A percentile compares a stretch with the other conserved stretches of the same genome.
phyloP scores from a whole-genome alignment of 1,140 invertebrate genomes.

The Vollenhovia emeryi region DNA sequence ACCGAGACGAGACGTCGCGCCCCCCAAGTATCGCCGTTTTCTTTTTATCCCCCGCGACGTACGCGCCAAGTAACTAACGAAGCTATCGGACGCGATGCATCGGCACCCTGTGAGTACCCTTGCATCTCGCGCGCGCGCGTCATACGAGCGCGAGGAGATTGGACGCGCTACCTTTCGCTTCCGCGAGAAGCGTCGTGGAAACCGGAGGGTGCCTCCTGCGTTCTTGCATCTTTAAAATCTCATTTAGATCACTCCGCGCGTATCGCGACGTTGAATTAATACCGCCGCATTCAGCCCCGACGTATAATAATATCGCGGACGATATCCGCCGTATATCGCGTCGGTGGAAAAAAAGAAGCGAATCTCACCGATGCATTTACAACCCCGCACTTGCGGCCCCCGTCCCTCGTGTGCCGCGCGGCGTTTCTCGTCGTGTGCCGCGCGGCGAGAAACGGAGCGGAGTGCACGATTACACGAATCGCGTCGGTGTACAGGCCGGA shows the following conservation, averaged over 20 bases:
- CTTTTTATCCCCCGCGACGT: neutral
- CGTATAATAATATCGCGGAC: neutral
- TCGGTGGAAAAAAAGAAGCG: neutral
- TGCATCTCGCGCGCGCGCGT: neutral
- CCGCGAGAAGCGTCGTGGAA: neutral
- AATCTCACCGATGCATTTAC: conserved; percentile 35
- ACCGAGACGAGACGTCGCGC: conserved; percentile 32
- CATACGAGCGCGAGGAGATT: neutral
- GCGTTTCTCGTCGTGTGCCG: conserved; percentile 47
- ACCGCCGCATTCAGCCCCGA: neutral
- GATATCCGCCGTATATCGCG: neutral
- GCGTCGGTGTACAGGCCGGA: conserved; percentile 49
- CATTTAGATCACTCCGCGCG: neutral
- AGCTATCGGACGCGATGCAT: conserved; percentile 1
- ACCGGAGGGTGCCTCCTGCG: neutral
- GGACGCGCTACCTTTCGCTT: neutral
- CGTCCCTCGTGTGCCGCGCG: conserved; percentile 8
- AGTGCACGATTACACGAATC: conserved; percentile 69
- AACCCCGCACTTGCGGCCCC: conserved; percentile 62
- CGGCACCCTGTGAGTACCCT: neutral
- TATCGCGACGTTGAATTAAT: neutral
- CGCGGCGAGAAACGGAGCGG: conserved; percentile 57
- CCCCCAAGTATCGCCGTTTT: neutral
- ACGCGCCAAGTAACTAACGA: neutral
- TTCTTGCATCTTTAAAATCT: neutral